These are phyloP conservation scores for Acleris laterana DNA, from an alignment of 2,888 invertebrate genomes.

Conservation along the genomic window DNA sequence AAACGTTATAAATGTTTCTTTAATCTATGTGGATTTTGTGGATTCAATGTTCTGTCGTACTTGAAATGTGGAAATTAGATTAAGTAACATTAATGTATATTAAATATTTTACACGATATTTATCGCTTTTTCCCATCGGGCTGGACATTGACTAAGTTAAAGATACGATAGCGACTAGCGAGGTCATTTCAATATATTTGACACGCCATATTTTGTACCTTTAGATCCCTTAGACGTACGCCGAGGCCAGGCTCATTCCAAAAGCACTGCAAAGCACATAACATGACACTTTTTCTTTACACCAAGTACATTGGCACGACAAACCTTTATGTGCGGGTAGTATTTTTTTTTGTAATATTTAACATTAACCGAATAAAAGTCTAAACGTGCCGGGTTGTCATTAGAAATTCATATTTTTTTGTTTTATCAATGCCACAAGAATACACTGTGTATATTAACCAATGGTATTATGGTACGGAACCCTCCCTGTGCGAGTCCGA, in stretches of 20 bases:
- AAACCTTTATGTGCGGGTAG: not conserved
- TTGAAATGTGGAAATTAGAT: slow-evolving; percentile 21
- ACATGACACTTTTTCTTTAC: not conserved
- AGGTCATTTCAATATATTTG: no score
- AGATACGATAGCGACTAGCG: no score
- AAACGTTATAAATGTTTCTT: slow-evolving; percentile 25
- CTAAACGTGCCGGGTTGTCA: no score
- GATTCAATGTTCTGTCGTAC: slow-evolving; percentile 17
- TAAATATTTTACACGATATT: slow-evolving; percentile 30
- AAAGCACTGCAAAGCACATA: slow-evolving; percentile 2
- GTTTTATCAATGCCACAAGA: no score
- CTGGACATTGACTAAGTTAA: no score
- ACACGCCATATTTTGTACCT: not conserved
- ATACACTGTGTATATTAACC: no score
- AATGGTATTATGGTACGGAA: no score
- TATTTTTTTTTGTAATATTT: not conserved
- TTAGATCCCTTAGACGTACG: no score
- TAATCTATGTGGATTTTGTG: slow-evolving; percentile 23
- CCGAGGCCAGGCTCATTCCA: no score
- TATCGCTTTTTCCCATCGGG: slow-evolving; percentile 8
- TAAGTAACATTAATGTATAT: slow-evolving; percentile 28
- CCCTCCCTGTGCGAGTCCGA: no score
- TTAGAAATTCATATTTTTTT: no score
- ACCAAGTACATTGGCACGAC: not conserved
- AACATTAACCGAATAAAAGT: no score